phyloP scores from a whole-genome alignment of 2,888 invertebrate genomes.

The Dicycla oo region DNA sequence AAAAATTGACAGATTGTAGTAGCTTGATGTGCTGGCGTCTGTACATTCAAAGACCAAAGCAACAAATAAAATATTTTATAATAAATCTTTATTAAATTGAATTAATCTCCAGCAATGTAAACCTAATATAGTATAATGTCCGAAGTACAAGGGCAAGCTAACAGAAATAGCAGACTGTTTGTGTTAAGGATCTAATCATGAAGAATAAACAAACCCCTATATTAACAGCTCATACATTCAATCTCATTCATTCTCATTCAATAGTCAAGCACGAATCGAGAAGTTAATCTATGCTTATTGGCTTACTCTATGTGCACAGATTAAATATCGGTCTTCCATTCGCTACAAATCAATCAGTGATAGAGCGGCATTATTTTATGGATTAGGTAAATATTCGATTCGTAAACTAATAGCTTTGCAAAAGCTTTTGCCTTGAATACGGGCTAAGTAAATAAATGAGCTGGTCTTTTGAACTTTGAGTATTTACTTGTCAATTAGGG shows the following conservation, averaged over 20 bases:
- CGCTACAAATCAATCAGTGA: constrained; percentile 50
- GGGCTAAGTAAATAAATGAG: constrained; percentile 26
- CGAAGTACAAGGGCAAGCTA: constrained; percentile 15
- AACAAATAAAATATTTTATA: neutral
- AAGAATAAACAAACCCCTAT: constrained; percentile 70
- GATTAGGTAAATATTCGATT: constrained; percentile 42
- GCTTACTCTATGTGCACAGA: constrained; percentile 33
- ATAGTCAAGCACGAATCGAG: constrained; percentile 46
- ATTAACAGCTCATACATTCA: constrained; percentile 65
- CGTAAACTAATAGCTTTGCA: constrained; percentile 29
- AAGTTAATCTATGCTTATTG: constrained; percentile 31
- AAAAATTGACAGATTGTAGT: too few species aligned
- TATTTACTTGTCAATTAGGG: constrained; percentile 40
- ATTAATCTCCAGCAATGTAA: constrained; percentile 19
- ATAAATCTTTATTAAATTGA: constrained; percentile 6
- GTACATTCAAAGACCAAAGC: neutral
- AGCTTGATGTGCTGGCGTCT: too few species aligned
- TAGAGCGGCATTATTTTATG: constrained; percentile 35
- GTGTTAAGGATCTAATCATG: constrained; percentile 74
- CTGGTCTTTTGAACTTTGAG: constrained; percentile 20
- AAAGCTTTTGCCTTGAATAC: constrained; percentile 37
- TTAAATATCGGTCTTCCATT: constrained; percentile 41
- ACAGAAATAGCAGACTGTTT: constrained; percentile 31
- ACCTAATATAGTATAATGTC: constrained; percentile 35
- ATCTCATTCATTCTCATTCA: constrained; percentile 63